These are phyloP conservation scores for Ooceraea biroi DNA, from an alignment of 1,140 invertebrate genomes.

Conservation along the genomic window DNA sequence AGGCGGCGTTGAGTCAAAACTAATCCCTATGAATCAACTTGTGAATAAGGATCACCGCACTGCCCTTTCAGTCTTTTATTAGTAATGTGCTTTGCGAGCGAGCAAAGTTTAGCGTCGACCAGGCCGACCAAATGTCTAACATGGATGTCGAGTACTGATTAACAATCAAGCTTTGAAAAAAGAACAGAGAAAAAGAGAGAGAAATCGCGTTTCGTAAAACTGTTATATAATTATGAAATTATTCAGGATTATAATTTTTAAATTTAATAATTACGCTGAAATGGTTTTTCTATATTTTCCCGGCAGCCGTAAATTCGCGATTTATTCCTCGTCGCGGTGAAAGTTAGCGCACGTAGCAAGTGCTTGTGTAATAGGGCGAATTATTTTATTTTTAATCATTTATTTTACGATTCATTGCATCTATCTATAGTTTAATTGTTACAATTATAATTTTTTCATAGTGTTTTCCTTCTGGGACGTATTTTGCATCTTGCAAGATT, in stretches of 20 bases:
- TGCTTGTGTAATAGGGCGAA: background rate
- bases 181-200: too few species aligned
- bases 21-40: slow-evolving; percentile 62
- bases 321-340: too few species aligned
- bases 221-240: too few species aligned
- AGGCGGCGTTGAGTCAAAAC: slow-evolving; percentile 41
- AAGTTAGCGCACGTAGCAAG: background rate
- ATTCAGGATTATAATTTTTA: too few species aligned
- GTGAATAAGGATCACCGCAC: slow-evolving; percentile 52
- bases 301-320: background rate
- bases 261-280: background rate
- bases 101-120: background rate
- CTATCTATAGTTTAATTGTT: too few species aligned
- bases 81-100: slow-evolving; percentile 7
- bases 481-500: background rate
- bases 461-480: background rate
- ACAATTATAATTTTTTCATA: too few species aligned
- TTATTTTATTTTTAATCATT: background rate
- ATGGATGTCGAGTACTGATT: background rate
- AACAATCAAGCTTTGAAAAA: too few species aligned
- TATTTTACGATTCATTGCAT: background rate
- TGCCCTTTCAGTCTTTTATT: slow-evolving; percentile 7
- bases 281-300: too few species aligned
- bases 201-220: too few species aligned
- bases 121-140: background rate